phyloP scores from a whole-genome alignment of 2,888 invertebrate species.

The Amblyjoppa fuscipennis region DNA sequence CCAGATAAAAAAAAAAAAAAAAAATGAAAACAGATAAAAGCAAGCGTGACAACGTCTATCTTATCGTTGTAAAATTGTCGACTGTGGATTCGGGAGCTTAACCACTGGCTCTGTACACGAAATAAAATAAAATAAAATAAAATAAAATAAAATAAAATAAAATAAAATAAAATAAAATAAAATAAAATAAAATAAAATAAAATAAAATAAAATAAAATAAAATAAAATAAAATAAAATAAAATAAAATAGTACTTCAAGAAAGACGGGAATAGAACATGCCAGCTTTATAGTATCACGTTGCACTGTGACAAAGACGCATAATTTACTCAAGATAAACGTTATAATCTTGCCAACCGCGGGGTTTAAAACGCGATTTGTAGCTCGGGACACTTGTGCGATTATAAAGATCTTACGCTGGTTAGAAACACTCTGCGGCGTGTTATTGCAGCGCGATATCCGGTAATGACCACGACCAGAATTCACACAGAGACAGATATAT shows the following conservation, averaged over 20 bases:
- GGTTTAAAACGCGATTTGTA: neutral
- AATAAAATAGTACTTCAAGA: no score
- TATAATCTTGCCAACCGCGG: neutral
- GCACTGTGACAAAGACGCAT: no score
- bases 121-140: neutral
- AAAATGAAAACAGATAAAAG: no score
- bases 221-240: no score
- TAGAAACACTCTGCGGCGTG: conserved; percentile 1
- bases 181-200: no score
- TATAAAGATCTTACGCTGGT: neutral
- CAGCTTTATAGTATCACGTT: no score
- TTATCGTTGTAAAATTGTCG: neutral
- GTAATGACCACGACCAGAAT: conserved; percentile 3
- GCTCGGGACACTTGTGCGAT: conserved; percentile 1
- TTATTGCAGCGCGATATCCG: conserved; percentile 8
- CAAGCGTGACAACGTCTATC: neutral
- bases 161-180: no score
- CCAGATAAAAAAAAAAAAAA: neutral
- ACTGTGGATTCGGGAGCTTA: neutral
- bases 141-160: no score
- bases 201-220: no score
- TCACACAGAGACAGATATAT: conserved; percentile 8
- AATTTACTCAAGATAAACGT: neutral
- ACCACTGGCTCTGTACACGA: neutral
- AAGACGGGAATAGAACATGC: no score